phyloP scores from a whole-genome alignment of 1,140 invertebrate species.

The Apis cerana region DNA sequence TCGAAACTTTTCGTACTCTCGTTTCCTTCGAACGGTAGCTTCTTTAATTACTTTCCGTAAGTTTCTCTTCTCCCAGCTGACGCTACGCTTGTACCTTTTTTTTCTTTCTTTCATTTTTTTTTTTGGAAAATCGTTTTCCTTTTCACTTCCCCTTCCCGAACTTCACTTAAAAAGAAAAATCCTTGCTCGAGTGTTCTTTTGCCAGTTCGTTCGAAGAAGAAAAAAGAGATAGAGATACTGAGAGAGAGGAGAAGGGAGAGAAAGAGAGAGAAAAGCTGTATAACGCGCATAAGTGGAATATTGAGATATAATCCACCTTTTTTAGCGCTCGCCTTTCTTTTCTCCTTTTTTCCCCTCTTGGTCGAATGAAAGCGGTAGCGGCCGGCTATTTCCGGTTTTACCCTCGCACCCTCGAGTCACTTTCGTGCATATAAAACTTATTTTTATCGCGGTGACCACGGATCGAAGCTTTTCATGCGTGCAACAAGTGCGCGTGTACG shows the following conservation, averaged over 20 bases:
- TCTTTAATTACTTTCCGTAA: constrained; percentile 30
- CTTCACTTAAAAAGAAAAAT: constrained; percentile 3
- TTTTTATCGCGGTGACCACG: background rate
- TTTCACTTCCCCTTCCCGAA: constrained; percentile 22
- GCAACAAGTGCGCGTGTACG: constrained; percentile 24
- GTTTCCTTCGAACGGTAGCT: background rate
- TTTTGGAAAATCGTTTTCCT: constrained; percentile 15
- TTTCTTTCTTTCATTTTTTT: background rate
- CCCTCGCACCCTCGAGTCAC: background rate
- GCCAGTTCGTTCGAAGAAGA: background rate
- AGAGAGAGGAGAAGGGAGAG: background rate
- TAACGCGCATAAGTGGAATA: background rate
- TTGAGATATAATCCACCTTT: background rate
- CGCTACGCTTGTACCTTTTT: background rate
- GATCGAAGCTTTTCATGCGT: constrained; percentile 1
- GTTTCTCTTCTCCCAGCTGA: background rate
- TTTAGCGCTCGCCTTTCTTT: too few relatives aligned
- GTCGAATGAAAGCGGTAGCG: too few relatives aligned
- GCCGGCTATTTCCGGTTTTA: constrained; percentile 2
- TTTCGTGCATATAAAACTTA: constrained; percentile 18
- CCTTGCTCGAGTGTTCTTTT: background rate
- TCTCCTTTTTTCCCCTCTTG: background rate
- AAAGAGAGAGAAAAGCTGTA: background rate
- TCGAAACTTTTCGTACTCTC: background rate
- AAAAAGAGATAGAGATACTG: too few relatives aligned